Conservation (phyloP, 2,113 vertebrate species). For the Laterallus jamaicensis region DNA sequence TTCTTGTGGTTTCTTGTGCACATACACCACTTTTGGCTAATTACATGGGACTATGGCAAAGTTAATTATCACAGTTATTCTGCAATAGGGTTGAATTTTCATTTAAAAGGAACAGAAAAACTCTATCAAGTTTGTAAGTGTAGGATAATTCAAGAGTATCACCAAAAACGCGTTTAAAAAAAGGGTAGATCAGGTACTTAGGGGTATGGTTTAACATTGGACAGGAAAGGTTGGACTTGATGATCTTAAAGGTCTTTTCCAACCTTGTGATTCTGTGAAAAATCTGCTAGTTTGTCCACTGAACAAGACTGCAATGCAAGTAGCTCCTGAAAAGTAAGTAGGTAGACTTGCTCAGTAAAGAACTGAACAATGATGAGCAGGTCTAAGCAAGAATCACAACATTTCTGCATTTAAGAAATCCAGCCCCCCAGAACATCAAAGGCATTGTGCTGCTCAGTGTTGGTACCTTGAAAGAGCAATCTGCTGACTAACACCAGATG, state of each 20-base stretch:
- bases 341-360: neutral
- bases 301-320: neutral
- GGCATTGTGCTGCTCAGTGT: neutral
- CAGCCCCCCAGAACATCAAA: neutral
- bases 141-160: neutral
- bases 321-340: neutral
- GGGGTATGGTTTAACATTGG: too few species aligned
- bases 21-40: neutral
- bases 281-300: neutral
- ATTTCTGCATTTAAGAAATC: neutral
- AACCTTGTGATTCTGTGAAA: too few species aligned
- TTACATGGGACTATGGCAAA: neutral
- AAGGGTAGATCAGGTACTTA: too few species aligned
- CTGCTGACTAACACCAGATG: neutral
- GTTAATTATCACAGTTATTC: neutral
- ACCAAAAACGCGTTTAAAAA: neutral
- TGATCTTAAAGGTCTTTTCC: too few species aligned
- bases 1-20: constrained; percentile 1
- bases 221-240: too few species aligned
- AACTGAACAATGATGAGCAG: neutral
- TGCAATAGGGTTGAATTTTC: neutral
- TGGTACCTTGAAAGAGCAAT: neutral
- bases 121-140: neutral
- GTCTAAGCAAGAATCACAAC: neutral
- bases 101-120: neutral